Conservation (phyloP, 2,888 invertebrate species). For the Choristoneura rosaceana region DNA sequence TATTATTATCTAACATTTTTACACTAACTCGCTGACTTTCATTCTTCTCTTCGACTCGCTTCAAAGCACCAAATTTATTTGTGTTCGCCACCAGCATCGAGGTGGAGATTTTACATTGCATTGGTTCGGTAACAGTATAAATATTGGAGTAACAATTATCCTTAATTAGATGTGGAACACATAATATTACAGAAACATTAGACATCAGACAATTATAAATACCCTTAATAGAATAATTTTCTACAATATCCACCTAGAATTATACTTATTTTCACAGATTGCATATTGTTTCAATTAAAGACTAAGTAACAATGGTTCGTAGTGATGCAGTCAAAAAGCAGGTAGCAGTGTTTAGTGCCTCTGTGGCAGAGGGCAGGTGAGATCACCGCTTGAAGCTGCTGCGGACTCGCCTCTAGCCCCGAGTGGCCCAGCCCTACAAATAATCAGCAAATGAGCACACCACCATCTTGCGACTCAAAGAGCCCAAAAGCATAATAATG, state of each 20-base stretch:
- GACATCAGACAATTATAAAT: conserved; percentile 86
- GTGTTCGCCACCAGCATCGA: conserved; percentile 86
- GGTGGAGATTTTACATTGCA: conserved; percentile 87
- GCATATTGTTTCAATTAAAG: conserved; percentile 87
- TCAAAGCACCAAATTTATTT: conserved; percentile 86
- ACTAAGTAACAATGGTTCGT: conserved; percentile 87
- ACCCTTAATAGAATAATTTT: conserved; percentile 81
- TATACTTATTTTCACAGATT: conserved; percentile 89
- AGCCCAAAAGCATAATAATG: conserved; percentile 8
- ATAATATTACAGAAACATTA: conserved; percentile 86
- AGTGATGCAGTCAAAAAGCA: conserved; percentile 87
- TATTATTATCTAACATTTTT: conserved; percentile 85
- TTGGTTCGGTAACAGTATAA: conserved; percentile 86
- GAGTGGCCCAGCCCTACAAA: conserved; percentile 88
- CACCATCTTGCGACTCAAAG: conserved; percentile 29
- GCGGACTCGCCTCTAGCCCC: conserved; percentile 87
- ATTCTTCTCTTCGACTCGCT: conserved; percentile 83
- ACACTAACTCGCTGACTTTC: conserved; percentile 85
- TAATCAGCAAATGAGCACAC: conserved; percentile 49
- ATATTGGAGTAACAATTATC: conserved; percentile 85
- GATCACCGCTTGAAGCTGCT: conserved; percentile 85
- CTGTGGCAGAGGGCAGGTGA: conserved; percentile 82
- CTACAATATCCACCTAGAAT: conserved; percentile 85
- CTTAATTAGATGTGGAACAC: conserved; percentile 88
- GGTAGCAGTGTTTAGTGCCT: conserved; percentile 85